Evolutionary conservation across 2,888 invertebrate species (phyloP).

Genomic region (Drosophila falleni): DNA sequence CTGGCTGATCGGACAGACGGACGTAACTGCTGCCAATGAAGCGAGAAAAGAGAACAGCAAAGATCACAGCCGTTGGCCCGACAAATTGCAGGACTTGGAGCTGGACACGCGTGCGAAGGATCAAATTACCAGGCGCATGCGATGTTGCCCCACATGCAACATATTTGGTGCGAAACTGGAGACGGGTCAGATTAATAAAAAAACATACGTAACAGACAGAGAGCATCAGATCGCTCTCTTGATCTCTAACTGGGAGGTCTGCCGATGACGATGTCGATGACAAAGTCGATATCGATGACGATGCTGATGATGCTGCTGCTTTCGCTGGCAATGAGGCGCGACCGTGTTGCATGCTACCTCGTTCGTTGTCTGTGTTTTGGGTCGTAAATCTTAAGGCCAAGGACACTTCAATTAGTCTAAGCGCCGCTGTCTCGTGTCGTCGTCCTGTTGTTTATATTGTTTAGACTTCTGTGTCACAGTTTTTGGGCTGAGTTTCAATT

Average conservation of each 20-base stretch:
- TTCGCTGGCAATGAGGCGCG: conserved; percentile 54
- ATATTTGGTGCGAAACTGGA: conserved; percentile 42
- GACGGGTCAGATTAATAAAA: conserved; percentile 51
- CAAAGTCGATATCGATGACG: conserved; percentile 21
- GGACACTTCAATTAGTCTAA: conserved; percentile 73
- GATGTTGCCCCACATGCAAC: conserved; percentile 30
- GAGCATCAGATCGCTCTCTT: conserved; percentile 38
- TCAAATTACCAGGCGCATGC: conserved; percentile 68
- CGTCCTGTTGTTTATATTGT: conserved; percentile 32
- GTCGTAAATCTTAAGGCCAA: conserved; percentile 57
- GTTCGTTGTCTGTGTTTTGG: conserved; percentile 13
- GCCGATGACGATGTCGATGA: conserved; percentile 19
- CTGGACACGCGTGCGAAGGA: conserved; percentile 73
- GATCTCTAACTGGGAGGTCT: conserved; percentile 43
- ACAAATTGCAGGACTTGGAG: conserved; percentile 34
- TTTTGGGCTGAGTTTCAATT: conserved; percentile 46
- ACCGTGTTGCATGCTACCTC: conserved; percentile 36
- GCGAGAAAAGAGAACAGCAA: conserved; percentile 43
- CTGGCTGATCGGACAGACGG: conserved; percentile 43
- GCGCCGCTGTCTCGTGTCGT: conserved; percentile 67
- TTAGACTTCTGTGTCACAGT: conserved; percentile 50
- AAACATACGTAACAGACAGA: conserved; percentile 10
- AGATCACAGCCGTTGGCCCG: conserved; percentile 76
- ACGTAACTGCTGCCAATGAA: conserved; percentile 53
- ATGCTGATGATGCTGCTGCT: conserved; percentile 29